phyloP scores from a whole-genome alignment of 2,888 invertebrate species.

The Polydrusus pterygomalis region DNA sequence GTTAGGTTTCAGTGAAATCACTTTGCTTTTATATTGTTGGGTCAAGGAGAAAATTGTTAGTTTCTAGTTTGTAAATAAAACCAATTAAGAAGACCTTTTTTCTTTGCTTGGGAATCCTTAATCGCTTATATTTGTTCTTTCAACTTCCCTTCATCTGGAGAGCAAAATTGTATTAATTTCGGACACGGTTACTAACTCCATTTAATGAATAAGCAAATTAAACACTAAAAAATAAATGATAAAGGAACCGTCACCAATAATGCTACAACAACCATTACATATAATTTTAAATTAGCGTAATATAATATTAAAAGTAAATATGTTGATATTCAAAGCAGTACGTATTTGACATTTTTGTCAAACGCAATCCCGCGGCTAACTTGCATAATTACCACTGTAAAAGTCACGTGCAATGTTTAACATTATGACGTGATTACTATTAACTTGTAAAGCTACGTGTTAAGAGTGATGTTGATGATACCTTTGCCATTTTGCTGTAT shows the following conservation, averaged over 20 bases:
- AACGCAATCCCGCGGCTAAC: not conserved
- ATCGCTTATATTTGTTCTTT: no score
- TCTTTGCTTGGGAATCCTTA: not conserved
- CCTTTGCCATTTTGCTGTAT: slow-evolving; percentile 20
- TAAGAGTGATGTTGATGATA: slow-evolving; percentile 31
- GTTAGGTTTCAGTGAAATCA: not conserved
- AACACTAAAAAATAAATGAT: no score
- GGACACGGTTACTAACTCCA: no score
- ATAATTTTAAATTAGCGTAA: not conserved
- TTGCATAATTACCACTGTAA: slow-evolving; percentile 15
- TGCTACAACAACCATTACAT: not conserved
- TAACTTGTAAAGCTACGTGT: slow-evolving; percentile 33
- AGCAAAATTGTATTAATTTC: no score
- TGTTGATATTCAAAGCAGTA: no score
- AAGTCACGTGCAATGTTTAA: slow-evolving; percentile 28
- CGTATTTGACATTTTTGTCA: slow-evolving; percentile 14
- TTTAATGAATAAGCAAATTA: no score
- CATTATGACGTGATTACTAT: slow-evolving; percentile 23
- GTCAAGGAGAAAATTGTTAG: not conserved
- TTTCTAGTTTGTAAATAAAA: not conserved
- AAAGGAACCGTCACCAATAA: not conserved
- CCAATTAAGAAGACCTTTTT: not conserved
- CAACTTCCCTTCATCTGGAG: no score
- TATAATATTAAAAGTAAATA: not conserved
- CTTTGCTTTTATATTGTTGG: not conserved